Evolutionary conservation across 2,113 vertebrate species (phyloP).

Genomic region (Thymallus thymallus): DNA sequence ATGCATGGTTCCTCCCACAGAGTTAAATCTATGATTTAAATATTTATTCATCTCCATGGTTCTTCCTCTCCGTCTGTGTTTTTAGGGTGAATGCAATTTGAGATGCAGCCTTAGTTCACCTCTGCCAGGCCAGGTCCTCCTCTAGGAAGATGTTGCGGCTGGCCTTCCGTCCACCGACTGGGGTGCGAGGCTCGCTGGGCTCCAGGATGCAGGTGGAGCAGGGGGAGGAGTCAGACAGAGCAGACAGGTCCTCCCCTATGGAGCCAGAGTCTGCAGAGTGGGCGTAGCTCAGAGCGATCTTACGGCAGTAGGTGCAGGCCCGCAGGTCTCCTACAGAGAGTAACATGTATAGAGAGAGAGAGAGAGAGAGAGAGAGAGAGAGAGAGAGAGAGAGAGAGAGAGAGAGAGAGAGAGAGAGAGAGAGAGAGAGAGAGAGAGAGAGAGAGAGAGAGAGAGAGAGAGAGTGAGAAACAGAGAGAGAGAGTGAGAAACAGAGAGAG

Average conservation of each 20-base stretch:
- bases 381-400: background rate
- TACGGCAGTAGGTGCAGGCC: conserved; percentile 96
- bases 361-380: background rate
- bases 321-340: conserved; percentile 85
- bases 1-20: no score
- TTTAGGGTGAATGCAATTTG: no score
- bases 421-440: background rate
- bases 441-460: background rate
- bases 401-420: background rate
- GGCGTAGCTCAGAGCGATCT: conserved; percentile 93
- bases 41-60: no score
- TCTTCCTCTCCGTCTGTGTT: no score
- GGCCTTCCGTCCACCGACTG: conserved; percentile 89
- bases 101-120: conserved; percentile 66
- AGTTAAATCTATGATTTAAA: no score
- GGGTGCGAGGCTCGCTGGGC: conserved; percentile 89
- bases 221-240: conserved; percentile 87
- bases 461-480: background rate
- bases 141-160: conserved; percentile 98
- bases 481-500: no score
- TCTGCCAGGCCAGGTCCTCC: conserved; percentile 95
- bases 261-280: conserved; percentile 92
- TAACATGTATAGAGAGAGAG: background rate
- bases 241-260: conserved; percentile 91
- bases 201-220: conserved; percentile 85